Evolutionary conservation across 2,113 vertebrate genomes (phyloP), one percentile per base, ranked within the genome.

Genomic region (Crypturellus undulatus): DNA sequence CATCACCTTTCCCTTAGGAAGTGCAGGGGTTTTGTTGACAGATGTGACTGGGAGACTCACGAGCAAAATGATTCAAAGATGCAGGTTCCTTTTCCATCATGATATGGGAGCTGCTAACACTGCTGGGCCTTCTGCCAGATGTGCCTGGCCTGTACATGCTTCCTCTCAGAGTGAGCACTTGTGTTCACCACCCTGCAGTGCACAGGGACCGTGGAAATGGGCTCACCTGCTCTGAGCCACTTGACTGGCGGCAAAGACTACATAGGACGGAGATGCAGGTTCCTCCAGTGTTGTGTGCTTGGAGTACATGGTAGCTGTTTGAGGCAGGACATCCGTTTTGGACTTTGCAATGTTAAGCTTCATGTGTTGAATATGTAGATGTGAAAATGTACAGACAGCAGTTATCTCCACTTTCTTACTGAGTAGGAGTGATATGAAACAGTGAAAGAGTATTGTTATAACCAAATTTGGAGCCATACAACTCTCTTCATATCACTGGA

Each of bases 21-120:
- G 65, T 84, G 4, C 12, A 45, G 32, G 15, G 6, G 8, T 9
- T 24, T 34, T 72, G 19, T 4, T 32, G 22, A 32, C 0, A 0
- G 42, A 22, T 2, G 11, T 28, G 21, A 4, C 1, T 7, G 79
- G 19, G 69, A 78, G n/a, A 1, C 1, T 59, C 12, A 1, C 1
- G 11, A 83, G 22, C 1, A 2, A 49, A 95, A n/a, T 4, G 3
- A 3, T 59, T 65, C 63, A 77, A 67, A 93, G 45, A 25, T 6
- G 8, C 34, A 6, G 1, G 6, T 63, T 89, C 34, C 40, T 91
- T 82, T 73, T 79, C 7, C 30, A 9, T 84, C 5, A 30, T 62
- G 12, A 1, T 62, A 8, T 52, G 13, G 3, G 40, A 16, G 56
- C 65, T 0, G 0, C 76, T 80, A 40, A 13, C 49, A 10, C n/a